Evolutionary conservation across 2,113 vertebrate species (phyloP).

Genomic region (Ammospiza caudacuta): DNA sequence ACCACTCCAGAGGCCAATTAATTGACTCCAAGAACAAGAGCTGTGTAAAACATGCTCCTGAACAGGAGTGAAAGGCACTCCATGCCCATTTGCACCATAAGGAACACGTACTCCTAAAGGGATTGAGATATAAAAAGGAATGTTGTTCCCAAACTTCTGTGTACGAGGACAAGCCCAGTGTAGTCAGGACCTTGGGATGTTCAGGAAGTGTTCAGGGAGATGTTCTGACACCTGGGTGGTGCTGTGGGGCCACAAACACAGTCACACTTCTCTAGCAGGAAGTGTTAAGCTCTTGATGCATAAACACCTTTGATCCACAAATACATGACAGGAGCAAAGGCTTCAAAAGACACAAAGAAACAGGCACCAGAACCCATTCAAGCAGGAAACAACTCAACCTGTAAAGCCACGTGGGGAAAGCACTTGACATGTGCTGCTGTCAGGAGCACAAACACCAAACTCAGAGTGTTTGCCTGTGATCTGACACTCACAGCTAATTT

Average conservation of each 20-base stretch:
- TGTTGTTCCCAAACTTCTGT: background rate
- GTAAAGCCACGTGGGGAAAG: background rate
- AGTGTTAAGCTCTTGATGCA: background rate
- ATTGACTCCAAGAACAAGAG: background rate
- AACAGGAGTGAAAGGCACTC: background rate
- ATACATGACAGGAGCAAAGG: background rate
- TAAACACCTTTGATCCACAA: background rate
- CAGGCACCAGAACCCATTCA: background rate
- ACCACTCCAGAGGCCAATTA: background rate
- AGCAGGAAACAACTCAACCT: background rate
- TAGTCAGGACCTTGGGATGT: background rate
- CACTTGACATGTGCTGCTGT: rapidly evolving
- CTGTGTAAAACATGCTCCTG: background rate
- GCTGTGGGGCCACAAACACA: background rate
- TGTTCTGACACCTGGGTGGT: background rate
- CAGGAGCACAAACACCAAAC: background rate
- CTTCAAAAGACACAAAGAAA: background rate
- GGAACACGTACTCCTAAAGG: background rate
- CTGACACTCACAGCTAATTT: background rate
- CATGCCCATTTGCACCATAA: background rate
- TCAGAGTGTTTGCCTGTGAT: background rate
- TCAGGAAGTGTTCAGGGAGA: background rate
- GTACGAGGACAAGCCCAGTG: background rate
- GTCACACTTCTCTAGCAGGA: background rate
- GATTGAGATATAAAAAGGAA: background rate